These are phyloP conservation scores for Drosophila paramelanica DNA, from an alignment of 2,888 invertebrate species.

Conservation along the genomic window DNA sequence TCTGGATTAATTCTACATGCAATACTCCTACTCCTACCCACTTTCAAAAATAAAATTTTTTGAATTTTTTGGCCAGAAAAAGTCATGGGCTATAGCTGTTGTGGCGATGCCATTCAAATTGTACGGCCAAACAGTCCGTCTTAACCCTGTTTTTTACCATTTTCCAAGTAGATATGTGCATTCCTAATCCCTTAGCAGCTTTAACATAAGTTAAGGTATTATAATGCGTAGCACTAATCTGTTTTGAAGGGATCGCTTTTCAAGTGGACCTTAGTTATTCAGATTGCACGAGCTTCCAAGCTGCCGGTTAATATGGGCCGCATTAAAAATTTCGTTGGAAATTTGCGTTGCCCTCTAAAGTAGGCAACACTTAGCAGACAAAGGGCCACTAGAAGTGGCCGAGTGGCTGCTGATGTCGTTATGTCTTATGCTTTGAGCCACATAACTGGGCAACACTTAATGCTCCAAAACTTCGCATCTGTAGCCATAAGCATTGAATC, in stretches of 20 bases:
- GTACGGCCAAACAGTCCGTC: too few species aligned
- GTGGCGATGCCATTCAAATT: too few species aligned
- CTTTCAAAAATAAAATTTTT: too few species aligned
- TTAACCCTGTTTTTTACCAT: too few species aligned
- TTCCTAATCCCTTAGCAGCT: neutral
- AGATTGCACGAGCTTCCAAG: neutral
- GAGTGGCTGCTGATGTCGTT: conserved; percentile 5
- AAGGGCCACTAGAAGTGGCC: conserved; percentile 14
- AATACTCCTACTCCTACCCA: too few species aligned
- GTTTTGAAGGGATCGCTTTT: neutral
- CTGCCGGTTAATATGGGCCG: neutral
- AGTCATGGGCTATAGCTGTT: too few species aligned
- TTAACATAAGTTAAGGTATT: neutral
- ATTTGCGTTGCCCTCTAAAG: conserved; percentile 14
- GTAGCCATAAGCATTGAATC: conserved; percentile 34
- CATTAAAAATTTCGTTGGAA: neutral
- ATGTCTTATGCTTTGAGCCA: conserved; percentile 6
- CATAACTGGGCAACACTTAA: conserved; percentile 33
- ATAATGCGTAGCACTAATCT: neutral
- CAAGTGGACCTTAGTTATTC: neutral
- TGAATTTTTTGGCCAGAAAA: too few species aligned
- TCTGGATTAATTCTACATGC: too few species aligned
- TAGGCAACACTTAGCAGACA: conserved; percentile 27
- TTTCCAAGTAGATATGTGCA: too few species aligned
- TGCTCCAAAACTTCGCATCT: conserved; percentile 20